Percentiles rank a stretch among this genome's conserved stretches.
Evolutionary conservation across 2,113 vertebrate species (phyloP).

Genomic region (Agelaius phoeniceus): DNA sequence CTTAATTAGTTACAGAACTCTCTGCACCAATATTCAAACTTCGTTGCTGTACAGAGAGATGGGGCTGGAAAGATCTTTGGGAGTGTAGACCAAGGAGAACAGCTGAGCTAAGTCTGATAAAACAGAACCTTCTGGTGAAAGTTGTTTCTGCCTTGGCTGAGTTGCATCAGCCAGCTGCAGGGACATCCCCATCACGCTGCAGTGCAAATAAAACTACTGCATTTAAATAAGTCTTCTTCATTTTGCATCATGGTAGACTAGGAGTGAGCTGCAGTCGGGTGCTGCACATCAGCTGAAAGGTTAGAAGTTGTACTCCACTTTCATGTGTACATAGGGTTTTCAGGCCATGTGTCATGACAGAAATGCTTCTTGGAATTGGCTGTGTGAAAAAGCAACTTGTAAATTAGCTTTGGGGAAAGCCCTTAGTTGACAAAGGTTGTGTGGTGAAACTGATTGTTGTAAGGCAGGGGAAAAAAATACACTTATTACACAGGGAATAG

Average conservation of each 20-base stretch:
- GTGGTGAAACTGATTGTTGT: neutral
- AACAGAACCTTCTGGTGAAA: neutral
- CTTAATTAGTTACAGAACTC: neutral
- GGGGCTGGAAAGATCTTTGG: neutral
- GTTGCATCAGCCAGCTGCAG: rapidly evolving
- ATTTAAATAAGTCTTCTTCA: neutral
- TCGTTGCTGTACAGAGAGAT: neutral
- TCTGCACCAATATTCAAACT: neutral
- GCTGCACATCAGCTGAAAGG: neutral
- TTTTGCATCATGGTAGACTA: neutral
- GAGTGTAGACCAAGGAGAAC: rapidly evolving
- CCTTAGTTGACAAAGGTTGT: neutral
- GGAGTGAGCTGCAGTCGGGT: neutral
- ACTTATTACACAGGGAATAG: neutral
- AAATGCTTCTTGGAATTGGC: neutral
- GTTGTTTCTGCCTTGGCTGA: neutral
- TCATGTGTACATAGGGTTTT: neutral
- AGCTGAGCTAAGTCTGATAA: neutral
- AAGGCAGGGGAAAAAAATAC: neutral
- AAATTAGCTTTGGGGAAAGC: neutral
- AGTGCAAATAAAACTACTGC: neutral
- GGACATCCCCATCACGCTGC: neutral
- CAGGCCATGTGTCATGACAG: neutral
- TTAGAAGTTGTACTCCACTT: neutral
- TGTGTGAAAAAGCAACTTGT: neutral